Evolutionary conservation across 2,888 invertebrate genomes (phyloP), one percentile per base, ranked within the genome.

Genomic region (Athalia circularis): DNA sequence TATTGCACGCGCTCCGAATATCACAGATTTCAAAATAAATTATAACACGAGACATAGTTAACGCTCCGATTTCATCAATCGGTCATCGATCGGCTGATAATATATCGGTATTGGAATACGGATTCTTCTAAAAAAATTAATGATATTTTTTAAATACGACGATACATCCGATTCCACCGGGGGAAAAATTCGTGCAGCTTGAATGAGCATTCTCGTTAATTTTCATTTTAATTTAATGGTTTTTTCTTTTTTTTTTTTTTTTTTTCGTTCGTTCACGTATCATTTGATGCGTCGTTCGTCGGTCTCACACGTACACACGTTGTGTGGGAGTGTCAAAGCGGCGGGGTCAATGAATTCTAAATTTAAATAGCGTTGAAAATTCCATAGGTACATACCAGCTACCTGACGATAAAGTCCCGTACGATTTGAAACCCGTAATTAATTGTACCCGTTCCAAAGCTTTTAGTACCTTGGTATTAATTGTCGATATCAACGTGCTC

Each of bases 1-100:
- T 29, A 29, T 29, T 29, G 29, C 29, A 29, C 29, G 29, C 29
- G 29, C 29, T 29, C 29, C 1, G 52, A 47, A 45, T n/a, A 8
- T 54, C 29, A 72, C 43, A 45, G 13, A 72, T 72, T 13, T 57
- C 15, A 72, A 72, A 59, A 72, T 59, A 57, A 72, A 72, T 72
- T 72, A n/a, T n/a, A 72, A 72, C 45, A 11, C 45, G 72, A 59
- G 59, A 59, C n/a, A 54, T 72, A 72, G 57, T 72, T 72, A 72
- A 72, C 72, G 72, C 72, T 72, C 8, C 57, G 72, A 72, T 72
- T 72, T 72, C 57, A 72, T 72, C 72, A 72, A 72, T 72, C n/a
- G 13, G 72, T 47, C 72, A 72, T 72, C 47, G 47, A 72, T 72
- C 72, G 59, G 8, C 13, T 47, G 57, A 47, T 72, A 72, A 52